phyloP scores from a whole-genome alignment of 2,888 invertebrate genomes.

The Pseudococcus viburni region DNA sequence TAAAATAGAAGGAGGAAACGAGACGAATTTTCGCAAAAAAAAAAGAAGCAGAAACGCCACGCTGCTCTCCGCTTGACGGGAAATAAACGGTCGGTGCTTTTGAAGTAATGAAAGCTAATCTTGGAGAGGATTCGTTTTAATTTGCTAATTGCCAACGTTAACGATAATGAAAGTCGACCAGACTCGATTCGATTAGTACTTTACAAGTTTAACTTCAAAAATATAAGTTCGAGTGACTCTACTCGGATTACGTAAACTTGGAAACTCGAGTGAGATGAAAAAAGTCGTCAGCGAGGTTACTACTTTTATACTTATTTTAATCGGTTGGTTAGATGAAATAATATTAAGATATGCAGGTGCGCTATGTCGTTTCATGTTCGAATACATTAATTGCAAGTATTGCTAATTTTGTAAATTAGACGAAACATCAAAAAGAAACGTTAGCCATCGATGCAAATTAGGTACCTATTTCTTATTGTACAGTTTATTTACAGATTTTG shows the following conservation, averaged over 20 bases:
- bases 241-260: neutral
- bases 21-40: neutral
- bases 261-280: neutral
- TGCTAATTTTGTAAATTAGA: too few species aligned
- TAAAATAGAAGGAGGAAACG: neutral
- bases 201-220: neutral
- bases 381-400: too few species aligned
- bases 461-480: too few species aligned
- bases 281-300: neutral
- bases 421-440: too few species aligned
- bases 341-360: too few species aligned
- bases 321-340: too few species aligned
- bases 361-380: too few species aligned
- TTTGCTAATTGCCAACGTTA: constrained; percentile 32
- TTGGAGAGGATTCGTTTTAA: neutral
- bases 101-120: constrained; percentile 36
- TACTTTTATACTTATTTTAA: neutral
- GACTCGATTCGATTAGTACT: neutral
- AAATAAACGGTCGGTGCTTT: neutral
- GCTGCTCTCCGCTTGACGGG: neutral
- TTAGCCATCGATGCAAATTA: too few species aligned
- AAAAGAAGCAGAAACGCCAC: neutral
- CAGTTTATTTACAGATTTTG: too few species aligned
- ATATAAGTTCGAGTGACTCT: neutral
- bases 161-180: neutral